Evolutionary conservation across 2,888 invertebrate genomes (phyloP), one percentile per base, ranked within the genome.

Genomic region (Cactoblastis cactorum): DNA sequence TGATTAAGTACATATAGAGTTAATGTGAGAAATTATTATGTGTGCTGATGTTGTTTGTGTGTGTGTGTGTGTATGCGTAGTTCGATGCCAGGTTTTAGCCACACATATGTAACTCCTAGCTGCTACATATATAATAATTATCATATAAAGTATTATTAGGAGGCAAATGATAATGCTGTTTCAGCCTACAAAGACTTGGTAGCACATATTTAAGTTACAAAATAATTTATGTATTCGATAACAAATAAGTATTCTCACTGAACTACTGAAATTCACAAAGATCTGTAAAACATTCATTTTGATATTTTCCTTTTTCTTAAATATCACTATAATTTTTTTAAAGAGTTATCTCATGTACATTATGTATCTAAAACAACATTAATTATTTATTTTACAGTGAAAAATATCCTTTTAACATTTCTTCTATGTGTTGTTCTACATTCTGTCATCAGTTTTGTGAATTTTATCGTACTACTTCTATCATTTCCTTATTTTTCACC

Each of bases 171-270:
- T 37, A 43, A 66, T 74, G 82, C 82, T 81, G 71, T 68, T 77
- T 74, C 80, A 83, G 80, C 77, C 80, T 79, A 75, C 79, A 84
- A 87, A 86, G 85, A 85, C 86, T 87, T 85, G 76, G 81, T 80
- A 79, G 73, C 63, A 71, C 77, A 71, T 71, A 71, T 67, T 69
- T 82, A 76, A 69, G 74, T 75, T 78, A 79, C 81, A 77, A 82
- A 82, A 83, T 84, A 82, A 83, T 81, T 63, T 77, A 71, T 66
- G 62, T 66, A 65, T 43, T 77, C 64, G 70, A 65, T 66, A 71
- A 62, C 53, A 58, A 51, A 54, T 69, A 52, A 53, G 49, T 41
- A 41, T 52, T 28, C 34, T 45, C 35, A 9, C 15, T 46, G 37
- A 45, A 45, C 8, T 47, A 43, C 41, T 50, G 45, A 45, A 55